Evolutionary conservation across 2,888 invertebrate genomes (phyloP), one percentile per base, ranked within the genome.

Genomic region (Limnephilus auricula): DNA sequence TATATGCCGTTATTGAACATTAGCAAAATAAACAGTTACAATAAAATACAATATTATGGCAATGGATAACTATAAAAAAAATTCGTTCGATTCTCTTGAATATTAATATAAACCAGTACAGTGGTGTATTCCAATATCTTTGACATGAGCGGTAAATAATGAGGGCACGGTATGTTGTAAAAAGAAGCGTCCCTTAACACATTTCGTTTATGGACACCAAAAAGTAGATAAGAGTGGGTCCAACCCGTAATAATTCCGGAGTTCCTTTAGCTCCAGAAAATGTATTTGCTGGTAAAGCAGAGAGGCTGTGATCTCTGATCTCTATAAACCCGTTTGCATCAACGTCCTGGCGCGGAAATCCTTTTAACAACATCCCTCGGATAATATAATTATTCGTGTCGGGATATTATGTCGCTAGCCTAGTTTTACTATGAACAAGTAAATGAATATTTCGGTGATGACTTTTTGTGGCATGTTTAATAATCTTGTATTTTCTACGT

Each of bases 301-400:
- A 85, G 40, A 45, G 40, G 37, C 37, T 37, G 13, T 45, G 85
- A 85, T 40, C 85, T 85, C 40, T 45, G 85, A 85, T 85, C 85
- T 45, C 30, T 85, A 85, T 30, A 85, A 85, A 85, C 40, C 85
- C 85, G 37, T 45, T 85, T 37, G 85, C 45, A 82, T 82, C 82
- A 30, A 13, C 37, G 40, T 37, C 40, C 45, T 45, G 31, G 40
- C 12, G 10, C 40, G 30, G 45, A 85, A 85, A 85, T 85, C n/a
- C 40, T 85, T 85, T 85, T 85, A 40, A 85, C 30, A 40, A 85
- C 30, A 40, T 85, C 85, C 40, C 40, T n/a, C n/a, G 40, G 40
- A 85, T 40, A 85, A 45, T 45, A 45, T 85, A 85, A 85, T 37
- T 40, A 85, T 37, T 40, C 40, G 85, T 40, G 30, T 40, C 13